Base-by-base conservation (phyloP, 1,140 invertebrate genomes). In the Battus philenor region DNA sequence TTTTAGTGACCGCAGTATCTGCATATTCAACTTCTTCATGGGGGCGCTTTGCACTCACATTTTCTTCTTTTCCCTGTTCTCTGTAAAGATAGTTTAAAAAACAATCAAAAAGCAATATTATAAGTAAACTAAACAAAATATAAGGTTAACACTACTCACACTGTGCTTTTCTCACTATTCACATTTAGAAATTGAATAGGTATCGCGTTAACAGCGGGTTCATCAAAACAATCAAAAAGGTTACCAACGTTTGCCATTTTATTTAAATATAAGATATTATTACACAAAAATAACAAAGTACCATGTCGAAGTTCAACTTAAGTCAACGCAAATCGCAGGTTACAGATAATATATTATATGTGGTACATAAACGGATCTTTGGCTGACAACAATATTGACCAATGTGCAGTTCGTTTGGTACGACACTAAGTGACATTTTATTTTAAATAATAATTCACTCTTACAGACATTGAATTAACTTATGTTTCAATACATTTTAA, bases 201-300 rank as follows among this genome's bases (percentile, higher is more conserved):
- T 15, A 58, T 18, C 46, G 57, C 68, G 53, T 50, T 71, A 22
- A 57, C 31, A 9, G 45, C 10, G 29, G 54, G 11, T 32, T 79
- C 68, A 16, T 76, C 71, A 53, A 84, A 84, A 54, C 77, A 81
- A 62, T 84, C 73, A 53, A 84, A 84, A 51, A 84, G 66, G 63
- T 39, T 71, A 47, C 65, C 58, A 20, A 83, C 46, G 50, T 76
- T 60, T 9, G 57, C 55, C 68, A 73, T 72, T 24, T 30, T 53
- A 47, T 34, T 16, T 13, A 44, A 24, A n/a, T 22, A 24, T 24
- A 24, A 11, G 15, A n/a, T 17, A 9, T 12, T 39, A 22, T 39
- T 39, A 8, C 15, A 39, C 18, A 26, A 12, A 39, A 39, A 16
- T 39, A 39, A n/a, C 10, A 39, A 4, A 22, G 16, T 24, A 20